Conservation (phyloP, 1,140 invertebrate species). For the Uloborus diversus region DNA sequence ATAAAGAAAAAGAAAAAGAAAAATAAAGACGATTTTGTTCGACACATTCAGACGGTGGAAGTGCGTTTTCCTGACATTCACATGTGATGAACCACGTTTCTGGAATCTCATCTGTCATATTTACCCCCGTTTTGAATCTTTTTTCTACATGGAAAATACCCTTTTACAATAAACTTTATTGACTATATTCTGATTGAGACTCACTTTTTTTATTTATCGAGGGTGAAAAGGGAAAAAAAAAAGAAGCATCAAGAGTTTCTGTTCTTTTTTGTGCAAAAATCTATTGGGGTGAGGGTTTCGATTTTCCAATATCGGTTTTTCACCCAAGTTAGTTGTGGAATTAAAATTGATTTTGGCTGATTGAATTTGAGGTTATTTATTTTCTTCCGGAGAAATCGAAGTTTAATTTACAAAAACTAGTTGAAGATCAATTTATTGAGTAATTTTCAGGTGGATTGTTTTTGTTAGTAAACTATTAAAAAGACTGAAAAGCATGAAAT, state of each 20-base stretch:
- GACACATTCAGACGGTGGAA: constrained; percentile 47
- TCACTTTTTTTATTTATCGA: neutral
- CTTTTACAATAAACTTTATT: constrained; percentile 46
- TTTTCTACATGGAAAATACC: constrained; percentile 43
- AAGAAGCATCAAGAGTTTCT: neutral
- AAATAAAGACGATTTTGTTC: constrained; percentile 36
- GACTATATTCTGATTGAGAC: neutral
- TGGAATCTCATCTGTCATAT: constrained; percentile 26
- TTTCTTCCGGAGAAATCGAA: too few species aligned
- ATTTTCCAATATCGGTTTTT: neutral
- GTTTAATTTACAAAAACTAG: too few species aligned
- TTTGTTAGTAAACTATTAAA: too few species aligned
- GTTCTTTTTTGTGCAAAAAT: neutral
- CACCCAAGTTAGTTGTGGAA: neutral
- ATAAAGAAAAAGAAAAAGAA: constrained; percentile 47
- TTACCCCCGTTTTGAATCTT: constrained; percentile 32
- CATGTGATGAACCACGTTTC: constrained; percentile 27
- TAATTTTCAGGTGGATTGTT: too few species aligned
- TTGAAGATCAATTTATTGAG: too few species aligned
- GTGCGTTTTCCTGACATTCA: constrained; percentile 47
- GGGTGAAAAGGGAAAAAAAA: neutral
- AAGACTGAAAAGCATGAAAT: too few species aligned
- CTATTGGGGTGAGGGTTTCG: neutral
- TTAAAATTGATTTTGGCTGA: neutral
- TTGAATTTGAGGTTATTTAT: too few species aligned